These are phyloP conservation scores for Lepus americanus DNA, from an alignment of 2,113 vertebrate species.

Conservation along the genomic window DNA sequence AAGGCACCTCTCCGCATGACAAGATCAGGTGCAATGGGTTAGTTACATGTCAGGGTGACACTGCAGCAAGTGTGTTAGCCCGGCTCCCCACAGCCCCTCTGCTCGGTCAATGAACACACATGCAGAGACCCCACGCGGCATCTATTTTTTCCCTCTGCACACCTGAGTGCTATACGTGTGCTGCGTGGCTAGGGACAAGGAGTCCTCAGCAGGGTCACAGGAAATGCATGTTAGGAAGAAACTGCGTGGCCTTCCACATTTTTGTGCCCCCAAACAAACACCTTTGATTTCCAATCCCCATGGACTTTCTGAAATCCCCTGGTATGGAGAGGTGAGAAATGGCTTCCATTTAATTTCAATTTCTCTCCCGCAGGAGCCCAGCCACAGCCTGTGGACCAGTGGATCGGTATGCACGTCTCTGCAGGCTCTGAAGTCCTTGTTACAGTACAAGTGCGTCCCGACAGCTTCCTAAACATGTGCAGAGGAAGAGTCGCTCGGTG, in stretches of 20 bases:
- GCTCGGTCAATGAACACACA: background rate
- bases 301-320: too few species aligned
- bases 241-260: too few species aligned
- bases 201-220: too few species aligned
- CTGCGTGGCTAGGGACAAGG: background rate
- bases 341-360: background rate
- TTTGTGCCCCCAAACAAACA: too few species aligned
- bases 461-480: background rate
- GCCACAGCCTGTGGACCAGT: too few species aligned
- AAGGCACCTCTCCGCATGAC: background rate
- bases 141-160: background rate
- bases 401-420: too few species aligned
- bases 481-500: fast-evolving
- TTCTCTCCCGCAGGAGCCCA: background rate
- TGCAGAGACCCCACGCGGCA: background rate
- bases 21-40: background rate
- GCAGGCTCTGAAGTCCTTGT: background rate
- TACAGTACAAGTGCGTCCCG: background rate
- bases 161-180: fast-evolving
- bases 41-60: background rate
- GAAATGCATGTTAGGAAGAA: too few species aligned
- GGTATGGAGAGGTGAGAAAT: background rate
- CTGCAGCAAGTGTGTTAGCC: background rate
- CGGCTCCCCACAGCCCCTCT: fast-evolving
- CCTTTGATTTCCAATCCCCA: too few species aligned